Conservation (phyloP, 1,140 invertebrate genomes). For the Brachionus asplanchnoidis region DNA sequence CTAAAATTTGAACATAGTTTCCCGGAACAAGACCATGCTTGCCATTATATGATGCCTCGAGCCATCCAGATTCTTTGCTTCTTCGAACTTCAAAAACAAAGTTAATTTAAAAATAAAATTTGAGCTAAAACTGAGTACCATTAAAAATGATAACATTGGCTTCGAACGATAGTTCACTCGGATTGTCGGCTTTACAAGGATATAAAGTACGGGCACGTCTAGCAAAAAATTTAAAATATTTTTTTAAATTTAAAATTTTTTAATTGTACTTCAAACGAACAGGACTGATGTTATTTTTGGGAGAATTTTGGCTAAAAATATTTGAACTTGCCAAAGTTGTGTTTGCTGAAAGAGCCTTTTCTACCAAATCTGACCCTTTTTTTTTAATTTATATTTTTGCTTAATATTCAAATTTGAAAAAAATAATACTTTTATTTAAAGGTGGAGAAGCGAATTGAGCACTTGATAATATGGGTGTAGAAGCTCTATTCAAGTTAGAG, state of each 20-base stretch:
- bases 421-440: not conserved
- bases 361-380: not conserved
- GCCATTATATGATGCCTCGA: constrained; percentile 87
- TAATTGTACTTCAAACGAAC: not conserved
- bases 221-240: constrained; percentile 41
- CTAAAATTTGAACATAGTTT: constrained; percentile 82
- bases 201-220: constrained; percentile 79
- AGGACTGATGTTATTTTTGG: not conserved
- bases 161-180: constrained; percentile 92
- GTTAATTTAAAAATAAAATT: not conserved
- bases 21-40: constrained; percentile 87
- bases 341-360: not conserved
- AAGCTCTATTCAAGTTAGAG: not conserved
- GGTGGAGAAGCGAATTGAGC: not conserved
- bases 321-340: not conserved
- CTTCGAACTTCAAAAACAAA: constrained; percentile 68
- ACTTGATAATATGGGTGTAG: not conserved
- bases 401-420: not conserved
- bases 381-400: not conserved
- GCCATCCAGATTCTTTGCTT: constrained; percentile 89
- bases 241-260: not conserved
- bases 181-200: constrained; percentile 88
- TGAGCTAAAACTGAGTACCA: constrained; percentile 64
- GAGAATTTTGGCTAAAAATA: not conserved
- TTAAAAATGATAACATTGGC: constrained; percentile 95